Evolutionary conservation across 2,797 vertebrate genomes (phyloP).

Genomic region (Sphenopsis melanotis): DNA sequence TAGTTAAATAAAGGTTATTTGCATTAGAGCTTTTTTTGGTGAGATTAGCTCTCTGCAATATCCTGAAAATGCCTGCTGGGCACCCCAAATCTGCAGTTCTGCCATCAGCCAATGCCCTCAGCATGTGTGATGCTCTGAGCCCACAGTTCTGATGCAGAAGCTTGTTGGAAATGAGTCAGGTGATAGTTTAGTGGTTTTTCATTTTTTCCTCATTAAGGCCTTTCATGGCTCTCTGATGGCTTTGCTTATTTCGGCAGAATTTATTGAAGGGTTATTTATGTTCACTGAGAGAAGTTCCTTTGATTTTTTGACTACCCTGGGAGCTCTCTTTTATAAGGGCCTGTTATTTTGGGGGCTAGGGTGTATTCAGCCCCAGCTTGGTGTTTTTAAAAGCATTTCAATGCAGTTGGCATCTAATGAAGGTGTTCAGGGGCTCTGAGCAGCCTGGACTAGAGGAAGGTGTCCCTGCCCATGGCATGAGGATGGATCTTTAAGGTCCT

Average conservation of each 20-base stretch:
- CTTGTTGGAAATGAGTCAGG: neutral
- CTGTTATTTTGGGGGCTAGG: neutral
- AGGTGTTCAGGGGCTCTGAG: neutral
- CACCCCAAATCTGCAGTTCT: neutral
- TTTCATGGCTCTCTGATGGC: neutral
- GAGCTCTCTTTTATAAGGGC: neutral
- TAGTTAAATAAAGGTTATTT: neutral
- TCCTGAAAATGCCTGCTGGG: neutral
- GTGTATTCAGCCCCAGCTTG: neutral
- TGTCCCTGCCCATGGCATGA: neutral
- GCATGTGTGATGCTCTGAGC: neutral
- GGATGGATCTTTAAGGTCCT: neutral
- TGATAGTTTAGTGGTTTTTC: neutral
- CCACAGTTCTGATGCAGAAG: neutral
- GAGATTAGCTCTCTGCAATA: neutral
- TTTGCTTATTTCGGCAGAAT: neutral
- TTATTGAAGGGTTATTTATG: neutral
- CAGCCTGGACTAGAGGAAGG: neutral
- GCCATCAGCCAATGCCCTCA: neutral
- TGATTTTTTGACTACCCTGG: neutral
- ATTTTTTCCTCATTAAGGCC: neutral
- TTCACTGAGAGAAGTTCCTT: neutral
- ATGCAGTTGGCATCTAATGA: neutral
- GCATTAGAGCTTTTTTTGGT: neutral
- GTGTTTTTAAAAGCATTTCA: neutral